Base-by-base conservation (phyloP, 2,797 vertebrate species). In the Anableps anableps region DNA sequence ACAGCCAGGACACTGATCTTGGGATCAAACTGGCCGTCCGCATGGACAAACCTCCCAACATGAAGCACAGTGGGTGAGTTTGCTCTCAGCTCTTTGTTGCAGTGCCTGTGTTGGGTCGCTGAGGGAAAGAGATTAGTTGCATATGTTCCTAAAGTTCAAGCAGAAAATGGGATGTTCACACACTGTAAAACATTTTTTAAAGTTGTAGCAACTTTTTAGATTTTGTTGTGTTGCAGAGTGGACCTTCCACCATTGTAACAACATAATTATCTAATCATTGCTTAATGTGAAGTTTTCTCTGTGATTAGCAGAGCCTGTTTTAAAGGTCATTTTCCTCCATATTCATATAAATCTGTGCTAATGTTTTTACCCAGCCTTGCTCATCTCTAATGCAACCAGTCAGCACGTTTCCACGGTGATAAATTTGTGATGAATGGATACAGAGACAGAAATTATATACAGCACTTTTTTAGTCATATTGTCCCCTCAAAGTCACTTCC, bases 31-130 rank as follows among this genome's bases (percentile, higher is more conserved):
- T 99, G 92, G 98, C 97, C 0, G 97, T 99, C 41, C 96, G 97
- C 77, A 99, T 99, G 98, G 97, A 99, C 96, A 99, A 99, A 78
- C 98, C 98, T 6, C 96, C 98, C 85, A 98, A 99, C 91, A 97
- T 99, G 97, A 99, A 99, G 87, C 98, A 99, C 89, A 97, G 98
- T 80, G 98, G 98, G 98, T 99, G 88, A 84, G 94, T 86, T 4
- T 5, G 23, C 14, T 6, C 1, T 51, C 1, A 29, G 14, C 38
- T 3, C 31, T 2, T 1, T 16, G 6, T 71, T 64, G 66, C 23
- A 1, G 9, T 17, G 36, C 9, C 68, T 53, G 23, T 26, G 7
- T 16, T 62, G 31, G 47, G 43, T 43, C 29, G 9, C 41, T n/a
- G 11, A 43, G 36, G 23, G 47, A 73, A 51, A 62, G 31, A 8